Evolutionary conservation across 64 coral and sea anemone species (phyloP).

Genomic region (Dendronephthya gigantea): DNA sequence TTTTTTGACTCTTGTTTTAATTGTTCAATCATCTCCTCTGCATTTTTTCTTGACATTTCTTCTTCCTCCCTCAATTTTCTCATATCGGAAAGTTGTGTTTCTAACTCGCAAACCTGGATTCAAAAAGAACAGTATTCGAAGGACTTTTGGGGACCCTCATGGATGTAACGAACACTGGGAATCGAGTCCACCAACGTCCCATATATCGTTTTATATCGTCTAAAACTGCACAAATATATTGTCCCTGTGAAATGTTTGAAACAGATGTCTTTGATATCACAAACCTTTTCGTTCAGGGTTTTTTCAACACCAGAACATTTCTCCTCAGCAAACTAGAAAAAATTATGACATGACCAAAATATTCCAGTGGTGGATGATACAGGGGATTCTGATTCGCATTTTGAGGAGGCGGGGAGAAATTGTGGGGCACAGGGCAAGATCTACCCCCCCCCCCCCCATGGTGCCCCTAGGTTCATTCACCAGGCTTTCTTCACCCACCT

Average conservation of each 20-base stretch:
- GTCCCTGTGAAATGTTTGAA: too few species aligned
- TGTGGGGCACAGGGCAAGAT: too few species aligned
- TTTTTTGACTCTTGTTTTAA: neutral
- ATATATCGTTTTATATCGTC: neutral
- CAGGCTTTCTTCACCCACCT: neutral
- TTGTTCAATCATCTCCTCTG: neutral
- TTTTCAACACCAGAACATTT: slow-evolving; percentile 8
- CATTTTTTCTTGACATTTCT: neutral
- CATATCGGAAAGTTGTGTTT: neutral
- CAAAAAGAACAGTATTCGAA: neutral
- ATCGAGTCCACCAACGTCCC: neutral
- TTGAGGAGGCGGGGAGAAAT: too few species aligned
- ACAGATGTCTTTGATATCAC: too few species aligned
- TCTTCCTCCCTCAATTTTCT: neutral
- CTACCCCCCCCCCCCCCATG: too few species aligned
- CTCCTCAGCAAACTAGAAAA: slow-evolving; percentile 1
- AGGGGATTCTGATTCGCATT: too few species aligned
- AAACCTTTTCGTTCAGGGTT: neutral
- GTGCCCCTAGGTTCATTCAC: neutral
- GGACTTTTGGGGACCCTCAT: neutral
- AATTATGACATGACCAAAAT: neutral
- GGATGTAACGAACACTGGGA: too few species aligned
- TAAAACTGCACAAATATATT: too few species aligned
- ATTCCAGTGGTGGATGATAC: neutral
- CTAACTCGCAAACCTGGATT: neutral